Conservation (phyloP, 2,888 invertebrate genomes). For the Drosophila subsilvestris region DNA sequence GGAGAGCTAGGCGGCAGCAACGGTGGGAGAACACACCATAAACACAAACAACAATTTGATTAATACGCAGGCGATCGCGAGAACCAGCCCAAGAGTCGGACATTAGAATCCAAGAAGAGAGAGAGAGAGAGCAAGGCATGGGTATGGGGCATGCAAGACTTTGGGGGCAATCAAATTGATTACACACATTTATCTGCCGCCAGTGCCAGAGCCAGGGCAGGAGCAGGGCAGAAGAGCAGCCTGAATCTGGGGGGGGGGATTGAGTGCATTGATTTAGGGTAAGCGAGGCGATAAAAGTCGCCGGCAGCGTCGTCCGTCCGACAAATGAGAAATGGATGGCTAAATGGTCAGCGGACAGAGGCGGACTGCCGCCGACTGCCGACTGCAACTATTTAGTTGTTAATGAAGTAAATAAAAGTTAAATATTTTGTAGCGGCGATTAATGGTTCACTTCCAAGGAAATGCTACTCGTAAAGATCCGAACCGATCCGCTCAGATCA, state of each 20-base stretch:
- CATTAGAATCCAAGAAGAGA: conserved; percentile 59
- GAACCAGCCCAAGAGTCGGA: conserved; percentile 30
- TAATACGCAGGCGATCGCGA: conserved; percentile 57
- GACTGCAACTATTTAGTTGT: conserved; percentile 74
- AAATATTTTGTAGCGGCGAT: conserved; percentile 55
- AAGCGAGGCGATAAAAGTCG: conserved; percentile 69
- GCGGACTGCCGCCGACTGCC: conserved; percentile 4
- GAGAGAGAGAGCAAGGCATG: not conserved
- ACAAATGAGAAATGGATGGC: conserved; percentile 56
- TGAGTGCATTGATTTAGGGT: conserved; percentile 71
- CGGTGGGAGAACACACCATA: conserved; percentile 17
- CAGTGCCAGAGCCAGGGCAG: not conserved
- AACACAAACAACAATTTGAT: conserved; percentile 71
- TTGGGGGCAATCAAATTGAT: conserved; percentile 79
- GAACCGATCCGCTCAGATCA: conserved; percentile 33
- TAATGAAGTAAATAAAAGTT: conserved; percentile 73
- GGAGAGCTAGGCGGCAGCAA: not conserved
- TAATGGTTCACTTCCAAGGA: conserved; percentile 62
- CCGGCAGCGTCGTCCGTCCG: conserved; percentile 31
- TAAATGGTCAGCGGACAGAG: conserved; percentile 51
- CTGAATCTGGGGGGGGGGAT: conserved; percentile 18
- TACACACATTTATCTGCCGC: conserved; percentile 74
- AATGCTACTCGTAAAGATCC: conserved; percentile 40
- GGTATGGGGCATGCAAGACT: conserved; percentile 8
- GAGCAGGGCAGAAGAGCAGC: not conserved